Conservation (phyloP, 2,797 vertebrate species). For the Pogoniulus pusillus region DNA sequence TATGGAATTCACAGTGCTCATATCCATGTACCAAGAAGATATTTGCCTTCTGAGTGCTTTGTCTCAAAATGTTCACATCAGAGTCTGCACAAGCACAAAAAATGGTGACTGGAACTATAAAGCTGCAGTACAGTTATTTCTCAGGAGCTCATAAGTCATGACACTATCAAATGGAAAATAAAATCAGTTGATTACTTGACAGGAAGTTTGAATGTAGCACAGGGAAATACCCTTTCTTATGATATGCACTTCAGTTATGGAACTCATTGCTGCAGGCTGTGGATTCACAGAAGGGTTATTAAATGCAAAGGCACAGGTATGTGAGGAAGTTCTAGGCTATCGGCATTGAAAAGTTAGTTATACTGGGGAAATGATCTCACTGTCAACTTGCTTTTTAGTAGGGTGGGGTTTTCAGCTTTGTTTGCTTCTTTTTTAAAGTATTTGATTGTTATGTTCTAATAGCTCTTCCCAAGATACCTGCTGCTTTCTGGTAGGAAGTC, state of each 20-base stretch:
- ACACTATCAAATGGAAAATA: not conserved
- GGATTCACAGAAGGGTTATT: not conserved
- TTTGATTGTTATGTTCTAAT: not conserved
- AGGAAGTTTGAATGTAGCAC: not conserved
- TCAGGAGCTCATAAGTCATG: not conserved
- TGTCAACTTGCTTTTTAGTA: not conserved
- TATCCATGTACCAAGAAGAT: not conserved
- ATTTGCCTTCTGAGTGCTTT: not conserved
- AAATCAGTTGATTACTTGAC: not conserved
- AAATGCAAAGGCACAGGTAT: not conserved
- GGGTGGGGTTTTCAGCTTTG: not conserved
- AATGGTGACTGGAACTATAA: not conserved
- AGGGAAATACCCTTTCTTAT: not conserved
- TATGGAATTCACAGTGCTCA: not conserved
- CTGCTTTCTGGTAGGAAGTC: not conserved
- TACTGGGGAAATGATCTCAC: not conserved
- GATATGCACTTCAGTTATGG: not conserved
- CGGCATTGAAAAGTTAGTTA: not conserved
- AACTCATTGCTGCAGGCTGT: not conserved
- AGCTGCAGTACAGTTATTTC: not conserved
- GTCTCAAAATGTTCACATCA: not conserved
- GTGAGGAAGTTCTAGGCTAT: not conserved
- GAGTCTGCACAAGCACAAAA: not conserved
- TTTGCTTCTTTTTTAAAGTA: not conserved
- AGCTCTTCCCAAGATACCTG: not conserved